These are phyloP conservation scores for Nibea albiflora DNA, from an alignment of 2,113 vertebrate species.

Conservation along the genomic window DNA sequence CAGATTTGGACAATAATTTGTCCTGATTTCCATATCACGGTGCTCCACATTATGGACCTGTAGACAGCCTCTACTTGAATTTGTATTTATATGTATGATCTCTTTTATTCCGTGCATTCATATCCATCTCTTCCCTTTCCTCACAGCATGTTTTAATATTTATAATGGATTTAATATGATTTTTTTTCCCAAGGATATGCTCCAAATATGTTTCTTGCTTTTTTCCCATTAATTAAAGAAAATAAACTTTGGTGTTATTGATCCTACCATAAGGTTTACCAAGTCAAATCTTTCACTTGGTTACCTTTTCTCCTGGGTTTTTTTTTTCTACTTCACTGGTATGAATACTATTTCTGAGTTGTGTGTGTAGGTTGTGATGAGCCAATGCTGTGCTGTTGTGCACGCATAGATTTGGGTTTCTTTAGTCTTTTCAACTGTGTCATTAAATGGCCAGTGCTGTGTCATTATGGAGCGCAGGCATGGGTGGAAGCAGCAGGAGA, in stretches of 20 bases:
- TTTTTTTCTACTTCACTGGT: neutral
- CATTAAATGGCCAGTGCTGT: slow-evolving; percentile 75
- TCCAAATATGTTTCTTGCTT: neutral
- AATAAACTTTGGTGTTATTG: neutral
- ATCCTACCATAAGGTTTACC: neutral
- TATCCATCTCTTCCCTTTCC: neutral
- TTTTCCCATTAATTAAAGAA: neutral
- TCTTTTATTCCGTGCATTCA: neutral
- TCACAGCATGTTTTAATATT: neutral
- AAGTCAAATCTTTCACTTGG: neutral
- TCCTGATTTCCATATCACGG: neutral
- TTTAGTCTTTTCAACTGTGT: slow-evolving; percentile 67
- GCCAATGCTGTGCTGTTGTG: slow-evolving; percentile 44
- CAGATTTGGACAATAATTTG: neutral
- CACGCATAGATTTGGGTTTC: slow-evolving; percentile 54
- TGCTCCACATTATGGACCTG: neutral
- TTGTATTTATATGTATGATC: neutral
- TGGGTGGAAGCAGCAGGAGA: slow-evolving; percentile 77
- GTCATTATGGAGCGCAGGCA: slow-evolving; percentile 75
- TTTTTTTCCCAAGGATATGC: neutral
- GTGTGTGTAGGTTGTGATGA: slow-evolving; percentile 44
- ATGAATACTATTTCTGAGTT: slow-evolving; percentile 38
- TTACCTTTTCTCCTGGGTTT: neutral
- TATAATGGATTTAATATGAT: neutral
- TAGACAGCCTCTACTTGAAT: neutral